Evolutionary conservation across 1,140 invertebrate species (phyloP), one percentile per base, ranked within the genome.

Genomic region (Oreohelix idahoensis): DNA sequence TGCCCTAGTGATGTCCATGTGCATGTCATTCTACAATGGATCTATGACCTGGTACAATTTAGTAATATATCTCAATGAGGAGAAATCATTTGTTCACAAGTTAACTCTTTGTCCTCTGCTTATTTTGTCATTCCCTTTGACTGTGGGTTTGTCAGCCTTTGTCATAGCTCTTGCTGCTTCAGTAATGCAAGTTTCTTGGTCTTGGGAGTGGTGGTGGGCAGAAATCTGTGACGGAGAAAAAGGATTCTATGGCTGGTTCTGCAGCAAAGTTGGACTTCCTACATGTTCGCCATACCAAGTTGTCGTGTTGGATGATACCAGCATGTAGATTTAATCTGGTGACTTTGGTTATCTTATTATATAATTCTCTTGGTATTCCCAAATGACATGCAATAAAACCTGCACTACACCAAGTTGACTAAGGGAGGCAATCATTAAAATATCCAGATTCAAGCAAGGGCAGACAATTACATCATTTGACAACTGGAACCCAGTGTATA

Each of bases 221-320:
- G 95, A 96, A 92, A 94, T 96, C 15, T 94, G 94, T 81, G 96
- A 96, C 92, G 95, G 95, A 88, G 96, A 96, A 84, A 96, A 96
- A 92, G 95, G 96, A 0, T 96, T 96, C 91, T 96, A 95, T 89
- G 95, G 95, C 39, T 96, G 95, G 95, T 91, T 96, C 49, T 96
- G 96, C 91, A 94, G 94, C 66, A 92, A 94, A 66, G 86, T 96
- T 36, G 94, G 94, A 84, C 92, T 96, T 84, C 94, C 95, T 78
- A 95, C 96, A 87, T 96, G 95, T 89, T 94, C 95, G 80, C 95
- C 95, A 0, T 95, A 95, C 86, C 92, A 93, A 82, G 92, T 93
- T 53, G 91, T 94, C 17, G 89, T 93, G 23, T 80, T 93, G 17
- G 86, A 90, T 81, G 89, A 90, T 29, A 69, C 78, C 11, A 75